Percentiles rank a stretch among this genome's conserved stretches.
Conservation (phyloP, 2,888 invertebrate species). For the Macaria notata region DNA sequence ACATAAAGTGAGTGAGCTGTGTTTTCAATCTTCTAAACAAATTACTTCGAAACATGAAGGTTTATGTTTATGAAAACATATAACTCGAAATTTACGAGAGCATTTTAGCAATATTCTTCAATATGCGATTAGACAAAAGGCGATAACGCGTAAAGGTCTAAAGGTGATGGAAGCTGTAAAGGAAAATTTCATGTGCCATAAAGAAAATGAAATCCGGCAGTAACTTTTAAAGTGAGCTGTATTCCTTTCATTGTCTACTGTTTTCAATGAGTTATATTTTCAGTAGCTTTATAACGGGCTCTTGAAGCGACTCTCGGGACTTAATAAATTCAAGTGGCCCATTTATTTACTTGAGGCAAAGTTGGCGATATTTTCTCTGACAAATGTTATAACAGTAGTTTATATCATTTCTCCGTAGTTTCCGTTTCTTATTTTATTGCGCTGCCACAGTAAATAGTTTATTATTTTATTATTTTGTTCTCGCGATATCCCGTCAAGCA, state of each 20-base stretch:
- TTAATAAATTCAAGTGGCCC: slow-evolving; percentile 7
- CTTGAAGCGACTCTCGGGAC: slow-evolving; percentile 12
- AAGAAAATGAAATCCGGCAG: slow-evolving; percentile 32
- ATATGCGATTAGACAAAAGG: slow-evolving; percentile 20
- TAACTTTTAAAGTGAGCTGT: slow-evolving; percentile 31
- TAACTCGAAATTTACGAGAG: slow-evolving; percentile 12
- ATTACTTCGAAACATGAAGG: not conserved
- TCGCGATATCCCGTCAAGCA: slow-evolving; percentile 3
- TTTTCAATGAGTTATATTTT: slow-evolving; percentile 25
- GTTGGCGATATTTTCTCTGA: slow-evolving; percentile 7
- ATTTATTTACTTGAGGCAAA: slow-evolving; percentile 9
- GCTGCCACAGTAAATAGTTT: not conserved
- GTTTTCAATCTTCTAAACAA: slow-evolving; percentile 7
- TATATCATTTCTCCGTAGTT: slow-evolving; percentile 4
- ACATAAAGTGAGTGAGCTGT: not conserved
- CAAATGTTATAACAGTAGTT: slow-evolving; percentile 8
- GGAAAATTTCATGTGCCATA: slow-evolving; percentile 29
- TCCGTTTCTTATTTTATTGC: slow-evolving; percentile 2
- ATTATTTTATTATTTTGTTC: slow-evolving; percentile 5
- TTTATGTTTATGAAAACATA: slow-evolving; percentile 11
- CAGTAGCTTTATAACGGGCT: slow-evolving; percentile 14
- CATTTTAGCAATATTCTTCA: slow-evolving; percentile 6
- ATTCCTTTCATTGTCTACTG: slow-evolving; percentile 20
- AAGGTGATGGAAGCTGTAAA: slow-evolving; percentile 27
- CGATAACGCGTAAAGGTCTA: slow-evolving; percentile 21